Percentiles rank a stretch among this genome's conserved stretches.
These are phyloP conservation scores for Chionomys nivalis DNA, from an alignment of 2,113 vertebrate genomes.

Conservation along the genomic window DNA sequence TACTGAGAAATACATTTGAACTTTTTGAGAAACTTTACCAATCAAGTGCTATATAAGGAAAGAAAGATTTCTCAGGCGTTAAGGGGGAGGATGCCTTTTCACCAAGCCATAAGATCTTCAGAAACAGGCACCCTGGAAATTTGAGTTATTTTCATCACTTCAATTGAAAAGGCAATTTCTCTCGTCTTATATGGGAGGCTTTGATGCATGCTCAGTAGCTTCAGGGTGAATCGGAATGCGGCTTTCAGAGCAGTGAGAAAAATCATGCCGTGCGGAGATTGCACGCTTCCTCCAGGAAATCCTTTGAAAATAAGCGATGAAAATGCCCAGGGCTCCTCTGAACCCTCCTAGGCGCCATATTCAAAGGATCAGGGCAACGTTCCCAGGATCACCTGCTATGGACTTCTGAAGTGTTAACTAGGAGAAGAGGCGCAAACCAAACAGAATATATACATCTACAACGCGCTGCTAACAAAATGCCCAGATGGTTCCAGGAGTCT, in stretches of 20 bases:
- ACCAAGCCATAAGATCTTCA: slow-evolving; percentile 46
- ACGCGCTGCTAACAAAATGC: neutral
- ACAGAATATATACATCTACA: slow-evolving; percentile 5
- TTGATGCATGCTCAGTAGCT: slow-evolving; percentile 59
- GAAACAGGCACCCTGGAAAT: slow-evolving; percentile 51
- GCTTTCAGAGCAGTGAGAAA: slow-evolving; percentile 46
- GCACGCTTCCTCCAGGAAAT: slow-evolving; percentile 37
- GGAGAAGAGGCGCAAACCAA: neutral
- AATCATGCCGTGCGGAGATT: slow-evolving; percentile 1
- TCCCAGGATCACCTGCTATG: neutral
- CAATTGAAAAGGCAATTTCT: slow-evolving; percentile 66
- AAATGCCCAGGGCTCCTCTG: neutral
- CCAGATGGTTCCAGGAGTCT: neutral
- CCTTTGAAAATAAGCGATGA: slow-evolving; percentile 58
- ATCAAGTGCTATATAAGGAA: slow-evolving; percentile 34
- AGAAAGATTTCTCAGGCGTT: neutral
- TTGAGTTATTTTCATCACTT: slow-evolving; percentile 67
- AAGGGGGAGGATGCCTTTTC: neutral
- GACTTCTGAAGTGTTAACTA: slow-evolving; percentile 20
- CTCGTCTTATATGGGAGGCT: slow-evolving; percentile 40
- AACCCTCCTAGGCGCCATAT: neutral
- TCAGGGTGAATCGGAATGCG: slow-evolving; percentile 50
- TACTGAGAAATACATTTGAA: slow-evolving; percentile 42
- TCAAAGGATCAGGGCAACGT: slow-evolving; percentile 29
- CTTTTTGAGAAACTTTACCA: slow-evolving; percentile 50